Conservation (phyloP, 2,113 vertebrate species). For the Castor canadensis region DNA sequence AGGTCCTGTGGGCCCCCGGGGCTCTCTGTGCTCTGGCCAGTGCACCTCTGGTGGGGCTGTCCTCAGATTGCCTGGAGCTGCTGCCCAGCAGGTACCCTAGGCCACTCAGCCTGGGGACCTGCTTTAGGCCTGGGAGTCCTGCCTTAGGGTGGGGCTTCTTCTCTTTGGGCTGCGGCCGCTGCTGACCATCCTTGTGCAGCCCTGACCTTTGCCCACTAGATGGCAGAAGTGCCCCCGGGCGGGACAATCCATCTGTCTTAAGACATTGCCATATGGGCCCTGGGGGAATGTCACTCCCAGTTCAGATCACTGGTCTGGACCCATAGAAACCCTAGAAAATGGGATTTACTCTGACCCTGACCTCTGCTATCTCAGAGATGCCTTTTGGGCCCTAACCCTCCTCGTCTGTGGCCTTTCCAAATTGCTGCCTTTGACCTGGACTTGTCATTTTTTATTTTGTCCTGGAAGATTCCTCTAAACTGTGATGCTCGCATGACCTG, state of each 20-base stretch:
- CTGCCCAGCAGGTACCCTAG: fast-evolving
- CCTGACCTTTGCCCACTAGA: fast-evolving
- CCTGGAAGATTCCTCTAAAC: not conserved
- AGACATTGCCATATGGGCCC: fast-evolving
- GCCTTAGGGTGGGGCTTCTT: not conserved
- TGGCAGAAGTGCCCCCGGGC: not conserved
- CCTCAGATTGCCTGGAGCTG: no score
- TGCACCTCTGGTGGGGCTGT: no score
- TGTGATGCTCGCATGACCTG: not conserved
- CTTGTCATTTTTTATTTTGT: no score
- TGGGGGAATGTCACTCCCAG: not conserved
- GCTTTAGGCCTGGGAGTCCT: no score
- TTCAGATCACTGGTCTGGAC: no score
- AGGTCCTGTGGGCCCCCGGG: not conserved
- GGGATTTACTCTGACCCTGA: not conserved
- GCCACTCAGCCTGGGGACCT: not conserved
- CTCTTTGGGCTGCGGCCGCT: not conserved
- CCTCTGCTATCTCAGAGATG: no score
- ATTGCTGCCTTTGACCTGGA: not conserved
- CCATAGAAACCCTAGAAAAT: not conserved
- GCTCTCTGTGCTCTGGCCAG: not conserved
- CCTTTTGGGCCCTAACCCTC: not conserved
- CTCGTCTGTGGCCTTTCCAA: not conserved
- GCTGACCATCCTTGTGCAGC: not conserved
- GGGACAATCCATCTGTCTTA: not conserved